These are phyloP conservation scores for Dysidea cf. avara DNA, from an alignment of 37 sponge, comb jelly and placozoan genomes.

Conservation along the genomic window DNA sequence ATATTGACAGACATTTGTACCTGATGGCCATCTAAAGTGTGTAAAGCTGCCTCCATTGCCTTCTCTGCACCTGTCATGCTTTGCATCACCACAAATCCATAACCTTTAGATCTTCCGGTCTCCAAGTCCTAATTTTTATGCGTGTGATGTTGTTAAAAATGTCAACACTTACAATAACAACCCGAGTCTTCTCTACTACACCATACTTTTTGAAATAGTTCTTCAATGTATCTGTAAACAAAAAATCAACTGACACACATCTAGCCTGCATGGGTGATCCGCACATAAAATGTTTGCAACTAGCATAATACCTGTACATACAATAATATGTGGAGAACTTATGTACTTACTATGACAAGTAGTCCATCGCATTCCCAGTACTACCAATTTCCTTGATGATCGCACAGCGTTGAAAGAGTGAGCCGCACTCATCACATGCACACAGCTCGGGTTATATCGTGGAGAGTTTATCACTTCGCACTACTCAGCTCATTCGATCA, in stretches of 20 bases:
- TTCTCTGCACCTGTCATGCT: not conserved
- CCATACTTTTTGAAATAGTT: slow-evolving; percentile 38
- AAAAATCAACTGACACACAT: too few species aligned
- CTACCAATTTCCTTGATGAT: not conserved
- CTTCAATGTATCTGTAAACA: slow-evolving; percentile 16
- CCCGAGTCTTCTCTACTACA: slow-evolving; percentile 2
- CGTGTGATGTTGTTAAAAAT: not conserved
- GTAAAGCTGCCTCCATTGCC: not conserved
- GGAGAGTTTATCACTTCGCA: too few species aligned
- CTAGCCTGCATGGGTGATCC: too few species aligned
- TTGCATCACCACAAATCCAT: slow-evolving; percentile 39
- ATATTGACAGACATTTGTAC: too few species aligned
- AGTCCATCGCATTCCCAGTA: slow-evolving; percentile 26
- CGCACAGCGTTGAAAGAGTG: not conserved
- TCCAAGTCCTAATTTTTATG: slow-evolving; percentile 19
- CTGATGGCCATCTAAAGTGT: slow-evolving; percentile 21
- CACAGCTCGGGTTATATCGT: too few species aligned
- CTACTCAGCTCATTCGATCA: too few species aligned
- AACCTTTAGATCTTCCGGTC: slow-evolving; percentile 53
- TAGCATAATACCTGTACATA: too few species aligned
- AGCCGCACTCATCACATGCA: too few species aligned
- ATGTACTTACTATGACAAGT: slow-evolving; percentile 7
- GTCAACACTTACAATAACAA: slow-evolving; percentile 26
- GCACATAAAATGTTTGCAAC: too few species aligned
- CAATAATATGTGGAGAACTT: too few species aligned